Percentiles rank a stretch among this genome's conserved stretches.
phyloP scores from a whole-genome alignment of 2,113 vertebrate species.

The Macheiramphus alcinus region DNA sequence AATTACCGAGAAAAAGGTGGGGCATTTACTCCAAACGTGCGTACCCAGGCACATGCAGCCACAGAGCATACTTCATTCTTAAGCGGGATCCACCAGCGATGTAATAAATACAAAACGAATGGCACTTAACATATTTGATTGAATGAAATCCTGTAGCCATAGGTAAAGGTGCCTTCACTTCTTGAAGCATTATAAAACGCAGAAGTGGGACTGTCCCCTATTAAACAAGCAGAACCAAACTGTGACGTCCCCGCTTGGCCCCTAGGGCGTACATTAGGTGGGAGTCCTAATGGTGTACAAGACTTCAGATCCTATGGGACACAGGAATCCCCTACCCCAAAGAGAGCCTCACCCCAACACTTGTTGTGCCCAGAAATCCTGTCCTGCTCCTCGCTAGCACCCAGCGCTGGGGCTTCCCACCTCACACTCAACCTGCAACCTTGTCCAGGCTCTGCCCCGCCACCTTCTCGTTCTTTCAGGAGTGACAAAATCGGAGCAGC shows the following conservation, averaged over 20 bases:
- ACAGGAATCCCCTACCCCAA: neutral
- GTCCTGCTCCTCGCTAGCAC: neutral
- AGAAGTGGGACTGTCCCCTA: neutral
- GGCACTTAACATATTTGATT: neutral
- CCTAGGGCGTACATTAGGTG: neutral
- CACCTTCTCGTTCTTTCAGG: neutral
- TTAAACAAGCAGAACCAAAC: neutral
- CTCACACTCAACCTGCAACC: neutral
- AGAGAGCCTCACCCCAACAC: neutral
- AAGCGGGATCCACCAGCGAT: neutral
- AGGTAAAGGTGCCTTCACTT: neutral
- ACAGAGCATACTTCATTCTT: neutral
- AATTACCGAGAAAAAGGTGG: neutral
- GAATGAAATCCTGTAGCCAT: neutral
- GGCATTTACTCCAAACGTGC: fast-evolving
- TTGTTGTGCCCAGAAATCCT: neutral
- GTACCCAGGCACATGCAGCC: neutral
- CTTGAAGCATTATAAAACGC: neutral
- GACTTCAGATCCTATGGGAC: neutral
- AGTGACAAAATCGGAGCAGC: neutral
- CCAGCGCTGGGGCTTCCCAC: neutral
- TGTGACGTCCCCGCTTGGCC: fast-evolving
- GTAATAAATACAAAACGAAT: neutral
- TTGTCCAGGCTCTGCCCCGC: neutral
- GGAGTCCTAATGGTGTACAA: neutral